Evolutionary conservation across 1,140 invertebrate species (phyloP).

Genomic region (Drosophila sturtevanti): DNA sequence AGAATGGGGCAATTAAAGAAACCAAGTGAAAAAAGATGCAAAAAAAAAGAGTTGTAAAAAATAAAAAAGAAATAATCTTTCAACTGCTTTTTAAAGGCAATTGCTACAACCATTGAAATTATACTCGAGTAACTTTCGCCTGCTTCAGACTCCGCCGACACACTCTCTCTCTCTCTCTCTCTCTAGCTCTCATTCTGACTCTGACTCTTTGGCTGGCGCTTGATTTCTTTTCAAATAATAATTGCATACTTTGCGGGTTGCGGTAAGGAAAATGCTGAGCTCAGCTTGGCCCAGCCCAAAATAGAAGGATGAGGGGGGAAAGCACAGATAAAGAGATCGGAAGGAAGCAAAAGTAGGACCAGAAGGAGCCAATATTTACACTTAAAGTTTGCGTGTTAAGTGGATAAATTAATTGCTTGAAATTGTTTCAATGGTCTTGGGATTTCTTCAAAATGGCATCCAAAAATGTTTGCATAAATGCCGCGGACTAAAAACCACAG

Average conservation of each 20-base stretch:
- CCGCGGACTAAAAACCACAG: neutral
- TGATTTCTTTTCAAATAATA: slow-evolving; percentile 73
- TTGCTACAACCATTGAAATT: slow-evolving; percentile 63
- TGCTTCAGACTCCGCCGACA: neutral
- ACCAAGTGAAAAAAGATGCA: slow-evolving; percentile 22
- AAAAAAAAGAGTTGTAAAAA: slow-evolving; percentile 28
- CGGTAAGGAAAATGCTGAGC: neutral
- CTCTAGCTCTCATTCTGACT: too few relatives aligned
- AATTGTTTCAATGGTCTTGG: slow-evolving; percentile 64
- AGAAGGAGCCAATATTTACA: slow-evolving; percentile 67
- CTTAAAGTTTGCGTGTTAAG: slow-evolving; percentile 75
- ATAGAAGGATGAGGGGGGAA: slow-evolving; percentile 4
- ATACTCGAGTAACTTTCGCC: slow-evolving; percentile 23
- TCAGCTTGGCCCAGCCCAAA: neutral
- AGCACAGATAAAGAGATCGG: neutral
- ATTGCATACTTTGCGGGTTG: slow-evolving; percentile 66
- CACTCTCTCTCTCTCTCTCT: slow-evolving; percentile 2
- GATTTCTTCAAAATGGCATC: slow-evolving; percentile 23
- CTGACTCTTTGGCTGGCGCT: slow-evolving; percentile 28
- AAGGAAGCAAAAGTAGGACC: neutral
- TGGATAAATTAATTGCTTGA: slow-evolving; percentile 74
- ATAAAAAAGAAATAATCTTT: slow-evolving; percentile 47
- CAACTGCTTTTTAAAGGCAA: slow-evolving; percentile 71
- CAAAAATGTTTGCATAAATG: slow-evolving; percentile 5
- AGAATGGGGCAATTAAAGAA: slow-evolving; percentile 69